Evolutionary conservation across 2,797 vertebrate genomes (phyloP), one percentile per base, ranked within the genome.

Genomic region (Typhlichthys subterraneus): DNA sequence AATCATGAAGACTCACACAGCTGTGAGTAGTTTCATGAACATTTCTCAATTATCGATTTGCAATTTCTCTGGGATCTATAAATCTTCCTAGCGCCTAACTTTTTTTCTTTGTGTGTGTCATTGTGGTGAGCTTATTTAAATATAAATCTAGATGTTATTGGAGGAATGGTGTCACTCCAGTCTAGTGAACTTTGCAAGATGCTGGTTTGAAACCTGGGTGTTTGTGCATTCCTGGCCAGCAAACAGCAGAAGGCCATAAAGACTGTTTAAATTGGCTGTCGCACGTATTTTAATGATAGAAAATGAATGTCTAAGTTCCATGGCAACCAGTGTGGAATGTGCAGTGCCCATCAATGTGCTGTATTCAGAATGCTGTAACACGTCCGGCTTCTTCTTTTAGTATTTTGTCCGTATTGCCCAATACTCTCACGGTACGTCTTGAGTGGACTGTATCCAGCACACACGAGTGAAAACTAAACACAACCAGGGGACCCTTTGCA

Each of bases 161-260:
- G 57, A 67, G 77, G 76, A 72, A 55, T 14, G 14, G 46, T 38
- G 52, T 65, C 53, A 45, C 63, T 65, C 57, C 47, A 10, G 76
- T 59, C 55, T 15, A 1, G 65, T 83, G 83, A 75, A 84, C 87
- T 87, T 87, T 83, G 73, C 64, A 68, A 79, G 77, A 74, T 72
- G 83, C 64, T 75, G 72, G 54, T 87, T 86, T 77, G 68, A 76
- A 77, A 74, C 42, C 67, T 61, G 67, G 74, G 71, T 89, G 82
- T 92, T 91, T 92, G 91, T 82, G 76, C 89, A 90, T 90, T 89
- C 89, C 87, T 59, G 61, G 77, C 79, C 69, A 69, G 90, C 85
- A 87, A 90, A 90, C 82, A 83, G 74, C 76, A n/a, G 47, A 67
- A 63, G 72, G 81, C 82, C 70, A 69, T 82, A 69, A 84, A 83